These are phyloP conservation scores for Trachurus trachurus DNA, from an alignment of 2,797 vertebrate genomes.

Conservation along the genomic window DNA sequence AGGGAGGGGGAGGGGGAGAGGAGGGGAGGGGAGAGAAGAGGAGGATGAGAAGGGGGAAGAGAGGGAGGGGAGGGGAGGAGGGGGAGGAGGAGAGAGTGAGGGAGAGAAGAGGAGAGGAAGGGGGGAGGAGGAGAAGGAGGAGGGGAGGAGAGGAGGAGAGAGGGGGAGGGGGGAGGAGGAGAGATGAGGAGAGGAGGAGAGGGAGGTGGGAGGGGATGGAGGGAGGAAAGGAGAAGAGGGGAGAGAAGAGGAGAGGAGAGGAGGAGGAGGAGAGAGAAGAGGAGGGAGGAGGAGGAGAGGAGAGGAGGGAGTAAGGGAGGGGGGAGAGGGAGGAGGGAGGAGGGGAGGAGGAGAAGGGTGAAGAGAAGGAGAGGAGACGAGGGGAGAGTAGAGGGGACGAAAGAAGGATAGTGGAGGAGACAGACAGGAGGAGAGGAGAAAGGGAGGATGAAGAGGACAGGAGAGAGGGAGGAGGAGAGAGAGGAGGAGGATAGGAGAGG, in stretches of 20 bases:
- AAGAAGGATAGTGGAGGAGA: conserved; percentile 11
- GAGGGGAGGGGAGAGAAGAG: conserved; percentile 20
- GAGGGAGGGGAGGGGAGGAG: conserved; percentile 53
- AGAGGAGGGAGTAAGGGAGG: conserved; percentile 53
- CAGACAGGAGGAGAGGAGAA: too few relatives aligned
- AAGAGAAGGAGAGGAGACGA: too few relatives aligned
- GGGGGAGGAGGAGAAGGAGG: conserved; percentile 21
- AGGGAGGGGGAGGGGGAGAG: conserved; percentile 51
- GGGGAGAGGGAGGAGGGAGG: conserved; percentile 25
- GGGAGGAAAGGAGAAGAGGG: too few relatives aligned
- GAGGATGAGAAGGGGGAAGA: too few relatives aligned
- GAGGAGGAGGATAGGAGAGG: conserved; percentile 51
- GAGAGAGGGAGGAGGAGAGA: conserved; percentile 7
- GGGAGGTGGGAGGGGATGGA: conserved; percentile 49
- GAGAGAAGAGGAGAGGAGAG: too few relatives aligned
- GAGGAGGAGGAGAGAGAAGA: too few relatives aligned
- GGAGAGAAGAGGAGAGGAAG: too few relatives aligned
- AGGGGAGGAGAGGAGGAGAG: too few relatives aligned
- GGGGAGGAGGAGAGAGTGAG: too few relatives aligned
- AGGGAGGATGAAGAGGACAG: too few relatives aligned
- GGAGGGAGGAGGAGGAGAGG: conserved; percentile 35
- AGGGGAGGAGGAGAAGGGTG: too few relatives aligned
- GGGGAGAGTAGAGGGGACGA: not conserved
- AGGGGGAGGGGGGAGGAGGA: too few relatives aligned
- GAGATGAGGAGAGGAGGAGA: conserved; percentile 61